Evolutionary conservation across 2,113 vertebrate genomes (phyloP).

Genomic region (Aegotheles bennettii): DNA sequence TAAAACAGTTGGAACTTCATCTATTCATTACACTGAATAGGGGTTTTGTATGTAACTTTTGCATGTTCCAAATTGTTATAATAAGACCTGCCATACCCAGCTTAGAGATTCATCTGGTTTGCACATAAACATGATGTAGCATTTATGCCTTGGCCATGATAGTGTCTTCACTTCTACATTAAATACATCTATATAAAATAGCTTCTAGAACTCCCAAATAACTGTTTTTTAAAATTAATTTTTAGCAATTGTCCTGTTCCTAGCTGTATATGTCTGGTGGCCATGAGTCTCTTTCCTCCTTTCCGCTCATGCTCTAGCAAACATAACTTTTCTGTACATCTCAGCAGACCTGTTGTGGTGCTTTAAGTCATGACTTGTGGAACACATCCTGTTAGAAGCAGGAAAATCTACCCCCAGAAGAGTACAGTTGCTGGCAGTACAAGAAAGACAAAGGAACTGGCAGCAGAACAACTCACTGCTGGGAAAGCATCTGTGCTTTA

Average conservation of each 20-base stretch:
- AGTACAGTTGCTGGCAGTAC: background rate
- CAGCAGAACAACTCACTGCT: conserved; percentile 5
- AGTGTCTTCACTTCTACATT: background rate
- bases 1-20: background rate
- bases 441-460: conserved; percentile 5
- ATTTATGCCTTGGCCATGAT: background rate
- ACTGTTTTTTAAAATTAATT: background rate
- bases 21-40: background rate
- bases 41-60: background rate
- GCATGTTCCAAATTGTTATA: background rate
- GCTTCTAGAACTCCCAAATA: background rate
- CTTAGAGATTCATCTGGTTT: background rate
- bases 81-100: background rate
- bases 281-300: background rate
- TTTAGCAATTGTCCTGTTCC: background rate
- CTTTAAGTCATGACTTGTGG: background rate
- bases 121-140: background rate
- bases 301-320: background rate
- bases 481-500: conserved; percentile 31
- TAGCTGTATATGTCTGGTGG: background rate
- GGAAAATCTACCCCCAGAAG: background rate
- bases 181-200: background rate
- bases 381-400: background rate
- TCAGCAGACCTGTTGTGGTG: background rate
- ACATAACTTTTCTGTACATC: background rate